Evolutionary conservation across 2,797 vertebrate genomes (phyloP), one percentile per base, ranked within the genome.

Genomic region (Notolabrus celidotus): DNA sequence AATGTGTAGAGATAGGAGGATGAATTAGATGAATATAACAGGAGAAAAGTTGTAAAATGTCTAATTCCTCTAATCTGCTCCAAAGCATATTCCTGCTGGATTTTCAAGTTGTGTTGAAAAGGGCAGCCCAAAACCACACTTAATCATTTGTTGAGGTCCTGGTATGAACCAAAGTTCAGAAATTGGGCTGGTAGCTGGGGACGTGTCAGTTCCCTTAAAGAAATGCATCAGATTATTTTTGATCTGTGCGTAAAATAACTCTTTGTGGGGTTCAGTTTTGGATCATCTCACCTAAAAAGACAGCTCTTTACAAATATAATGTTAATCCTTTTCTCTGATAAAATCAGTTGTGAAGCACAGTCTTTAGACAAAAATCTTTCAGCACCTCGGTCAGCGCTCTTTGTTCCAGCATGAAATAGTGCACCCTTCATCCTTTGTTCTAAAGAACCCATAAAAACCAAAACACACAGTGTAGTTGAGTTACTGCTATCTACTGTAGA

Each of bases 381-480:
- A 88, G 84, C 57, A 88, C 83, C 86, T 71, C 85, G 83, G 86
- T 86, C 69, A 88, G 84, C 5, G 67, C 51, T 59, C 2, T 12
- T 10, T 34, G 33, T 66, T 12, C 42, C 36, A 14, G 4, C 33
- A 27, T 38, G 53, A 41, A 70, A 22, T 23, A 42, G 27, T 55
- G 19, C 19, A 16, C 4, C 2, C 3, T n/a, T 10, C 2, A 23
- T 15, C 2, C 12, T 1, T 45, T 20, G 11, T 45, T 20, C 19
- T 20, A 8, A 10, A 20, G n/a, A n/a, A 39, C 4, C 38, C 15
- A 39, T 27, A 27, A 27, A 27, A 27, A 27, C 6, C n/a, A n/a
- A 27, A 36, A 38, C 3, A 38, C 36, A 12, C 25, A 5, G 31
- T 39, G 14, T 9, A 14, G 39, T 19, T 19, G 6, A 15, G 45